Conservation (phyloP, 2,797 vertebrate species). For the Tympanoctomys barrerae region DNA sequence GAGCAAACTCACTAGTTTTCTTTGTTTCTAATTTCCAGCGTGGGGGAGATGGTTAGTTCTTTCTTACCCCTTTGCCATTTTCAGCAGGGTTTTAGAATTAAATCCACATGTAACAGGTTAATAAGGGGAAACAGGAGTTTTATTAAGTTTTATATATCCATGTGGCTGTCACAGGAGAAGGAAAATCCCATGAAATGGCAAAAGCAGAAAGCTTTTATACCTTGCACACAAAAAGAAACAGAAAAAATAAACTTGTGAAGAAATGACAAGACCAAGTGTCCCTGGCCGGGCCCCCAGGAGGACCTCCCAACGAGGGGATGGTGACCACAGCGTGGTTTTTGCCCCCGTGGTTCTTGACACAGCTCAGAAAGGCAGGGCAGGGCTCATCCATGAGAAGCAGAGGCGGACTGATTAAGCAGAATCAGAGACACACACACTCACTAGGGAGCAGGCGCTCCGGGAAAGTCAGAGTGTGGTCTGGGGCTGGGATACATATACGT, state of each 20-base stretch:
- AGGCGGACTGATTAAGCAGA: neutral
- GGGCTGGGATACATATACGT: neutral
- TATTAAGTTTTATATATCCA: neutral
- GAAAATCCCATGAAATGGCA: neutral
- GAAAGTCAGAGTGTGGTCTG: neutral
- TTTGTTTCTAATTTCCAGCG: slow-evolving; percentile 21
- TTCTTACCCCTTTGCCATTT: neutral
- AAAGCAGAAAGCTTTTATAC: neutral
- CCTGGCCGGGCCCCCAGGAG: neutral
- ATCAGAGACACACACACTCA: neutral
- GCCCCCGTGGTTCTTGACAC: neutral
- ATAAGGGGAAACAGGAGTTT: neutral
- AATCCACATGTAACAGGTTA: neutral
- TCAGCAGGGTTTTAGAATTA: neutral
- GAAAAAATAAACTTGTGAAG: neutral
- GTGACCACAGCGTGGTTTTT: neutral
- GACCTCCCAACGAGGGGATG: neutral
- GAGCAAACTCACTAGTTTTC: neutral
- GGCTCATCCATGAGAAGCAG: neutral
- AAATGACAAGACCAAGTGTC: neutral
- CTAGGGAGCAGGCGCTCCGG: neutral
- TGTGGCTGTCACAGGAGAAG: neutral
- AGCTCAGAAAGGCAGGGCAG: neutral
- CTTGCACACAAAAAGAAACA: neutral
- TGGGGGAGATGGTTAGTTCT: neutral